Evolutionary conservation across 2,113 vertebrate species (phyloP).

Genomic region (Pholis gunnellus): DNA sequence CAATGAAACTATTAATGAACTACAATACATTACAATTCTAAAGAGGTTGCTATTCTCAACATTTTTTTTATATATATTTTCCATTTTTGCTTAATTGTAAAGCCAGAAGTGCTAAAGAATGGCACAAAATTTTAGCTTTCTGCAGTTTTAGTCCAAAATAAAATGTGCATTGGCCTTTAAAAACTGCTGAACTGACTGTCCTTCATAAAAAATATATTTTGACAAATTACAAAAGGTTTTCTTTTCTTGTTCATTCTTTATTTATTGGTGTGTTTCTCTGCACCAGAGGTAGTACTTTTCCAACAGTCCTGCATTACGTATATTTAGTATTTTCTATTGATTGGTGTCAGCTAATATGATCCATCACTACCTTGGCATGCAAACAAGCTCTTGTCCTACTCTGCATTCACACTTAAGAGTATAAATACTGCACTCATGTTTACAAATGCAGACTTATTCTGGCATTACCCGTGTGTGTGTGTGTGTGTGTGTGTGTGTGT

Average conservation of each 20-base stretch:
- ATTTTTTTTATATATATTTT: neutral
- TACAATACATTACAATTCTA: neutral
- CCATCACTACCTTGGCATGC: neutral
- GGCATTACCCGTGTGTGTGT: slow-evolving; percentile 23
- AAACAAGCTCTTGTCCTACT: neutral
- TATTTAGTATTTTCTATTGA: neutral
- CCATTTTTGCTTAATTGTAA: neutral
- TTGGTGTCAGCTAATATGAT: neutral
- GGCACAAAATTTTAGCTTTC: neutral
- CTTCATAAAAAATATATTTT: neutral
- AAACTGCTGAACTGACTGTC: neutral
- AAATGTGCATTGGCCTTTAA: neutral
- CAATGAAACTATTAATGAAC: neutral
- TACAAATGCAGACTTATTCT: slow-evolving; percentile 16
- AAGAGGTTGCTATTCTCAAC: neutral
- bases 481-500: slow-evolving; percentile 36
- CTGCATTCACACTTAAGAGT: neutral
- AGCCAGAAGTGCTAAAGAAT: neutral
- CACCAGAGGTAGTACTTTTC: neutral
- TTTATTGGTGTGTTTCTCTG: neutral
- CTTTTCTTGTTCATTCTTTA: neutral
- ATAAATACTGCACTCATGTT: slow-evolving; percentile 3
- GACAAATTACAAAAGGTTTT: neutral
- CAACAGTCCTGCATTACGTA: neutral
- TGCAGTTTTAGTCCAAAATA: neutral